Evolutionary conservation across 2,888 invertebrate species (phyloP).

Genomic region (Xestia rhomboidea): DNA sequence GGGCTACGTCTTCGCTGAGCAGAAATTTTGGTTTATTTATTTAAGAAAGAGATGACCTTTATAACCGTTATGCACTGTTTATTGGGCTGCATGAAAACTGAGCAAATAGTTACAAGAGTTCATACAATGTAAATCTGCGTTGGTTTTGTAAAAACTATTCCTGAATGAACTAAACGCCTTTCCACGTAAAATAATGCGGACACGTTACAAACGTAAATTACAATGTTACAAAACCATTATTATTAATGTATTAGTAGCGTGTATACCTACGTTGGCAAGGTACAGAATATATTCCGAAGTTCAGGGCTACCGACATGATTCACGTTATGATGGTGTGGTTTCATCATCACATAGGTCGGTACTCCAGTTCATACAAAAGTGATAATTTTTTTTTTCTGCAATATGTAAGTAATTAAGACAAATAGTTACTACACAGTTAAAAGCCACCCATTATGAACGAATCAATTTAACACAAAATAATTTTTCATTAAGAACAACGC

Average conservation of each 20-base stretch:
- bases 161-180: background rate
- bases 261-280: background rate
- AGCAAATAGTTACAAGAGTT: background rate
- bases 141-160: background rate
- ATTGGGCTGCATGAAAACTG: background rate
- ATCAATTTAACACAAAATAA: conserved; percentile 46
- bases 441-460: conserved; percentile 31
- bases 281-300: background rate
- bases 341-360: conserved; percentile 1
- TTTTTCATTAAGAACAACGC: conserved; percentile 51
- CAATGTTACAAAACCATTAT: background rate
- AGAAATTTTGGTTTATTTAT: background rate
- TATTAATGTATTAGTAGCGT: background rate
- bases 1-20: background rate
- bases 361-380: conserved; percentile 1
- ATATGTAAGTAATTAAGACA: background rate
- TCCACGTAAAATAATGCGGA: background rate
- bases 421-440: conserved; percentile 36
- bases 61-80: background rate
- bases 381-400: background rate
- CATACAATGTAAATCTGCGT: background rate
- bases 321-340: conserved; percentile 4
- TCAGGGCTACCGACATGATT: conserved; percentile 9
- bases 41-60: background rate
- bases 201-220: background rate